Base-by-base conservation (phyloP, 2,113 vertebrate genomes). In the Coptodon rendalli region DNA sequence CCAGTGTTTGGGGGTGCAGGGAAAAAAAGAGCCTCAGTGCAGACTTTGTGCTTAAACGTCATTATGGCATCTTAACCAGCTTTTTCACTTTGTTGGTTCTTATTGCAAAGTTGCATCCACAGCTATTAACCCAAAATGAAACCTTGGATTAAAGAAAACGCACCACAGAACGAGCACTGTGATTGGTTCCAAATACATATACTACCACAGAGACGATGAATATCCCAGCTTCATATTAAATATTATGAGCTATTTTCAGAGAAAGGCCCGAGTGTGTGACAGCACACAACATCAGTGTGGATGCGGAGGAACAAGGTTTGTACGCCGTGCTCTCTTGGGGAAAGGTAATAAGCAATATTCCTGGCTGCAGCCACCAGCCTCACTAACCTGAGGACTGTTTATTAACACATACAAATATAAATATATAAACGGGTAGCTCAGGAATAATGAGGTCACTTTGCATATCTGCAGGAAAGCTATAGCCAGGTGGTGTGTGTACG, bases 391-490 rank as follows among this genome's bases (percentile, higher is more conserved):
- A 91, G 34, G 87, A 79, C 82, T 91, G 89, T 93, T 95, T 94
- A 90, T 89, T 88, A 92, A 86, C 85, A 89, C 82, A 90, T 88
- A 90, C 68, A 91, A 86, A 90, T 78, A 92, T 86, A 94, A 91
- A 91, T 89, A 91, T 91, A 87, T 85, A 92, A 93, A 89, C 6
- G 83, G 80, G 89, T 40, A 93, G 83, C 87, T 82, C 88, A 56
- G 82, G 52, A 93, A 94, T 95, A 95, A 95, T 93, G 89, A 95
- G 95, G 93, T 93, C 93, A 94, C 89, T 94, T 91, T 90, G 87
- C 91, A 94, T 91, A 92, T 91, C 86, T 93, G 90, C 89, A 88
- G 86, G 80, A 94, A 56, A 89, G 92, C 92, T 86, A 71, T 48
- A 87, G 89, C 84, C 88, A 89, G 82, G 89, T 84, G 79, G 68